Percentiles rank a stretch among this genome's conserved stretches.
Evolutionary conservation across 2,113 vertebrate genomes (phyloP).

Genomic region (Grallaria varia): DNA sequence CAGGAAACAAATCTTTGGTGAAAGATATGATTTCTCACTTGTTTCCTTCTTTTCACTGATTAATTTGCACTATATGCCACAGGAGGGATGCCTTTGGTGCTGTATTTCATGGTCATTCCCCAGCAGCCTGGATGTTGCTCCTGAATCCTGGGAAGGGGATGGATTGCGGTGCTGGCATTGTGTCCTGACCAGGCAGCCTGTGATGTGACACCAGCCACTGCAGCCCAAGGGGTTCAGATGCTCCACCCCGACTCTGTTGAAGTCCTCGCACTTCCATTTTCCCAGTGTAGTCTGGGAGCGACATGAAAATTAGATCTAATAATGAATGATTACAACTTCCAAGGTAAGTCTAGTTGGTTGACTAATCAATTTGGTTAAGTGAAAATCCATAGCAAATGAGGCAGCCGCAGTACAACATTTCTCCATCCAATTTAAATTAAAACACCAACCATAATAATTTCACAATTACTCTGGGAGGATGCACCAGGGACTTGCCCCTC

Average conservation of each 20-base stretch:
- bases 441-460: slow-evolving; percentile 81
- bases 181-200: not conserved
- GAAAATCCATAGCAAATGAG: slow-evolving; percentile 86
- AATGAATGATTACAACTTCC: slow-evolving; percentile 84
- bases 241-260: not conserved
- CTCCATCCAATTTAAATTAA: slow-evolving; percentile 84
- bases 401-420: slow-evolving; percentile 78
- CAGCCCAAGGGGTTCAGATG: not conserved
- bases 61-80: rapidly evolving
- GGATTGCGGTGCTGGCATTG: not conserved
- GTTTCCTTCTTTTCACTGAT: not conserved
- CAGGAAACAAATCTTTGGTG: not conserved
- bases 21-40: rapidly evolving
- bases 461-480: slow-evolving; percentile 76
- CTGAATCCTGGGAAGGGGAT: not conserved
- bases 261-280: slow-evolving; percentile 67
- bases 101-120: rapidly evolving
- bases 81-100: not conserved
- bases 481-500: slow-evolving; percentile 74
- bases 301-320: slow-evolving; percentile 79
- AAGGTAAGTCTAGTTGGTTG: slow-evolving; percentile 84
- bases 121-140: not conserved
- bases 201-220: rapidly evolving
- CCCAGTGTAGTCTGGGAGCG: slow-evolving; percentile 50
- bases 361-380: slow-evolving; percentile 87